phyloP scores from a whole-genome alignment of 1,140 invertebrate genomes.

The Dendroctonus valens region DNA sequence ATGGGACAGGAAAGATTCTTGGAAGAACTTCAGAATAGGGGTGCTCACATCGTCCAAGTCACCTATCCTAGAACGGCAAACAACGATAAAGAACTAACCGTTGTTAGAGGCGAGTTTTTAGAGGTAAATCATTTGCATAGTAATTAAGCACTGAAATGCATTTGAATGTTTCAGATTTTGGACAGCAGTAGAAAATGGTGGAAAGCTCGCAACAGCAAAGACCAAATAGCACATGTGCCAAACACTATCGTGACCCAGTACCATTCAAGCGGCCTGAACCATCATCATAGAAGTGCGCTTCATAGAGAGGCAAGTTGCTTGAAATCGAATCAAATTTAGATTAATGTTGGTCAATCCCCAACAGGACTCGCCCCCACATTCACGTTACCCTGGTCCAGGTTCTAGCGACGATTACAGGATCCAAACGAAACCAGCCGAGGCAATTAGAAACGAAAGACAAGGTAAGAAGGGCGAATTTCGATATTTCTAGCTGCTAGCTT shows the following conservation, averaged over 20 bases:
- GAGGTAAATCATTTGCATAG: conserved; percentile 63
- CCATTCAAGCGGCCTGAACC: conserved; percentile 28
- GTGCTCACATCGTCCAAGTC: conserved; percentile 85
- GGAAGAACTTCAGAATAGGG: conserved; percentile 70
- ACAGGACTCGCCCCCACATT: conserved; percentile 26
- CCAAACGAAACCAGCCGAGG: conserved; percentile 60
- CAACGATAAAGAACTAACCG: conserved; percentile 96
- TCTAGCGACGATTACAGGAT: conserved; percentile 25
- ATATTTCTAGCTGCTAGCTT: conserved; percentile 73
- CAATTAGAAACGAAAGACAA: conserved; percentile 81
- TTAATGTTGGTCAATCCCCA: too few relatives aligned
- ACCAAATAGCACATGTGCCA: conserved; percentile 90
- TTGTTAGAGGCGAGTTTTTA: conserved; percentile 91
- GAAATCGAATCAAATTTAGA: too few relatives aligned
- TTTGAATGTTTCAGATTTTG: conserved; percentile 64
- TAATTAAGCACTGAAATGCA: not conserved
- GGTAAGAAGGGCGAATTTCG: conserved; percentile 95
- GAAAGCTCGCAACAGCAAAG: conserved; percentile 89
- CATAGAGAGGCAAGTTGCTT: conserved; percentile 37
- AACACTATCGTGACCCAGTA: conserved; percentile 88
- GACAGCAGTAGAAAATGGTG: conserved; percentile 98
- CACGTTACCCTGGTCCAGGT: conserved; percentile 25
- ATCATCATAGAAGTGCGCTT: conserved; percentile 49
- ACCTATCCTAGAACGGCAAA: conserved; percentile 95
- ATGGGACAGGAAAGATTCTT: conserved; percentile 65